These are phyloP conservation scores for Junonia oenone DNA, from an alignment of 2,888 invertebrate genomes.

Conservation along the genomic window DNA sequence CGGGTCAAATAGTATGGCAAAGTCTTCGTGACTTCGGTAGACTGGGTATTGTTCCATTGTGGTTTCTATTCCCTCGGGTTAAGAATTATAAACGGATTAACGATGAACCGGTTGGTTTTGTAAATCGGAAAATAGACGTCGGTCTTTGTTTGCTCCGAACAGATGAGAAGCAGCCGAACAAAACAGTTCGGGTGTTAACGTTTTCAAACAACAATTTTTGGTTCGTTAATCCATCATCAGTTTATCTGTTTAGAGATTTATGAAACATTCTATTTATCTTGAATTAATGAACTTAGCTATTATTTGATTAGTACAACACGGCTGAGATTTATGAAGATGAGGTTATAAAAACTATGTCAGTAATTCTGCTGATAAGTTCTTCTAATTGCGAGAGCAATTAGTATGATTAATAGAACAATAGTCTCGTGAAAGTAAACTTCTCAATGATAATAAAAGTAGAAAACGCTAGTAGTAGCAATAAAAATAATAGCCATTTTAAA, in stretches of 20 bases:
- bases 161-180: constrained; percentile 62
- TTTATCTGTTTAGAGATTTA: constrained; percentile 31
- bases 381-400: no score
- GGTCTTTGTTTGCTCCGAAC: constrained; percentile 56
- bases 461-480: neutral
- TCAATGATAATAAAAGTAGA: neutral
- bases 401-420: neutral
- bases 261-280: constrained; percentile 25
- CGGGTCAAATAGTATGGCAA: constrained; percentile 34
- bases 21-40: constrained; percentile 34
- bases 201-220: constrained; percentile 41
- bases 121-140: constrained; percentile 36
- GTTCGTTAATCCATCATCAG: constrained; percentile 51
- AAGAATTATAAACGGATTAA: constrained; percentile 29
- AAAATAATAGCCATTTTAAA: neutral
- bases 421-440: no score
- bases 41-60: constrained; percentile 34
- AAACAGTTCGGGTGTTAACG: constrained; percentile 49
- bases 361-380: neutral
- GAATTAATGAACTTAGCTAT: constrained; percentile 22
- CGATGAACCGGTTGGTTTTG: constrained; percentile 32
- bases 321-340: neutral
- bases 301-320: constrained; percentile 14
- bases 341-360: neutral
- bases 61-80: constrained; percentile 29